Percentiles rank a stretch among this genome's conserved stretches.
Evolutionary conservation across 2,888 invertebrate species (phyloP).

Genomic region (Ornithoptera priamus): DNA sequence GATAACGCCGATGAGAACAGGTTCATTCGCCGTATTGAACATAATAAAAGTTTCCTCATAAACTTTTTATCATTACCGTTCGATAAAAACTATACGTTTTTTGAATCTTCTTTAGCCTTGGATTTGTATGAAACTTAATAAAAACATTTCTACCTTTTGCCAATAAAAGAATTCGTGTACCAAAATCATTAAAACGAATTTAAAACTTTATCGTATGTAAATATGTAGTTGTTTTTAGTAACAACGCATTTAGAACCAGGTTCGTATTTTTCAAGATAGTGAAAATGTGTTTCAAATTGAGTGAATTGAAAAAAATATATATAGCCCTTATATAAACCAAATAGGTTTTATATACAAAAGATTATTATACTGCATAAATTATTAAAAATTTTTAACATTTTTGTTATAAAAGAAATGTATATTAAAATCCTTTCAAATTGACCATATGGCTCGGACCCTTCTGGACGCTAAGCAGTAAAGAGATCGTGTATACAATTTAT

Average conservation of each 20-base stretch:
- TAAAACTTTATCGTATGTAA: not conserved
- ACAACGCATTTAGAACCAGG: not conserved
- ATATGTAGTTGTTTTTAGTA: not conserved
- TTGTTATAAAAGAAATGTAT: not conserved
- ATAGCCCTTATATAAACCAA: not conserved
- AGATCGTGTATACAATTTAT: not conserved
- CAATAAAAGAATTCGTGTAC: not conserved
- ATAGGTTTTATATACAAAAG: not conserved
- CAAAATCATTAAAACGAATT: constrained; percentile 7
- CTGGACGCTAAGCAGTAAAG: not conserved
- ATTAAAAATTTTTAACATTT: not conserved
- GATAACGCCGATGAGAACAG: not conserved
- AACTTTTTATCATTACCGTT: constrained; percentile 9
- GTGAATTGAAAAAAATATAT: not conserved
- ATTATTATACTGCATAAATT: not conserved
- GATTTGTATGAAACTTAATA: constrained; percentile 11
- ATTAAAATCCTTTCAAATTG: not conserved
- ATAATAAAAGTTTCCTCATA: constrained; percentile 17
- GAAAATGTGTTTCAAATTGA: not conserved
- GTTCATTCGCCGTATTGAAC: constrained; percentile 4
- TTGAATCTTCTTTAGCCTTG: constrained; percentile 15
- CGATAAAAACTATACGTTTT: constrained; percentile 13
- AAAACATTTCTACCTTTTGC: constrained; percentile 18
- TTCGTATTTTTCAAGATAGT: not conserved
- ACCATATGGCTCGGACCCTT: not conserved